Conservation (phyloP, 2,888 invertebrate genomes). For the Harpalus rubripes region DNA sequence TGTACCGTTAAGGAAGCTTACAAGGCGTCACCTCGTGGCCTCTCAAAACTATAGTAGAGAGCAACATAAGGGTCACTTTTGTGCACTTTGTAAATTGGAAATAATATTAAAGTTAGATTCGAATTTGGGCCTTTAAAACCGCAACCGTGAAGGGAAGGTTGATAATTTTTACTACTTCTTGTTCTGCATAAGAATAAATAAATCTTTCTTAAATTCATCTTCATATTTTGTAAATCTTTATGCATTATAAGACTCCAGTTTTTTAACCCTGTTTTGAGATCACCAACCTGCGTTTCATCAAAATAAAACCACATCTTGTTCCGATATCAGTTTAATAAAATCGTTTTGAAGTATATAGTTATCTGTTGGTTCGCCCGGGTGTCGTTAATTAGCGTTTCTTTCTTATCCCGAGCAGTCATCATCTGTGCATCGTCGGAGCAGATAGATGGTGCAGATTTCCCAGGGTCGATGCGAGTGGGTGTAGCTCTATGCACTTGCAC, state of each 20-base stretch:
- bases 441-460: conserved; percentile 53
- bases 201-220: too few relatives aligned
- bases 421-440: conserved; percentile 33
- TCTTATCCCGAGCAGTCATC: conserved; percentile 47
- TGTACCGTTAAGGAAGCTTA: too few relatives aligned
- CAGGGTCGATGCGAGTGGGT: conserved; percentile 52
- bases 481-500: conserved; percentile 6
- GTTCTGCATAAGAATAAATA: too few relatives aligned
- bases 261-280: not conserved
- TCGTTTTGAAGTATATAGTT: conserved; percentile 19
- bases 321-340: conserved; percentile 29
- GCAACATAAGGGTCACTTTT: too few relatives aligned
- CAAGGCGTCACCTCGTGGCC: too few relatives aligned
- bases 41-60: too few relatives aligned
- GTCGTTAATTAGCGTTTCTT: conserved; percentile 56
- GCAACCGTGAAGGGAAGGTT: too few relatives aligned
- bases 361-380: conserved; percentile 17
- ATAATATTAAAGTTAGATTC: too few relatives aligned
- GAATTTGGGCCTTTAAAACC: too few relatives aligned
- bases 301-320: not conserved
- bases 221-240: too few relatives aligned
- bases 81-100: too few relatives aligned
- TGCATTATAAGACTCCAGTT: not conserved
- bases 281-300: not conserved
- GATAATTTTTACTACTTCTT: too few relatives aligned